phyloP scores from a whole-genome alignment of 2,888 invertebrate species.

The Drosophila imparisetae region DNA sequence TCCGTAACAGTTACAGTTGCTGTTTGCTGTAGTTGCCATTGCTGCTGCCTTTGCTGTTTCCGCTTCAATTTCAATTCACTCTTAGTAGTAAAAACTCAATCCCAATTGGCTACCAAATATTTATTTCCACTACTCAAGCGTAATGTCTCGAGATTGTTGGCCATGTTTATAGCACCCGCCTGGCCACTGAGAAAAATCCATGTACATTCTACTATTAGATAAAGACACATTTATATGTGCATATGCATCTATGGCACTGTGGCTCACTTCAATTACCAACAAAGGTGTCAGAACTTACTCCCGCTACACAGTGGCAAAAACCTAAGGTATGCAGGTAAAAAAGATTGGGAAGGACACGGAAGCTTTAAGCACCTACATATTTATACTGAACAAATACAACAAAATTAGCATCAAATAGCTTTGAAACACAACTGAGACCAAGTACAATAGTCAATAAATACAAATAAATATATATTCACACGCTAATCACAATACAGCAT shows the following conservation, averaged over 20 bases:
- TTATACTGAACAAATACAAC: neutral
- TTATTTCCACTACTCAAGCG: slow-evolving; percentile 77
- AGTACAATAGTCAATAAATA: neutral
- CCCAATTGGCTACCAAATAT: slow-evolving; percentile 78
- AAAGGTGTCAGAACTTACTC: slow-evolving; percentile 37
- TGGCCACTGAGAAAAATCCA: slow-evolving; percentile 43
- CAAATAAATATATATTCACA: neutral
- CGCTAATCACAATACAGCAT: neutral
- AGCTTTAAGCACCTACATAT: neutral
- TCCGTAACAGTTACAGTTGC: slow-evolving; percentile 28
- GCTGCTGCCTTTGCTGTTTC: slow-evolving; percentile 32
- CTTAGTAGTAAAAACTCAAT: slow-evolving; percentile 62
- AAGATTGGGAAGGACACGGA: neutral
- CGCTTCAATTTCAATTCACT: slow-evolving; percentile 75
- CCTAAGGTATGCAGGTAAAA: neutral
- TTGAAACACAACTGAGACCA: neutral
- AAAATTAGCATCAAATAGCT: neutral
- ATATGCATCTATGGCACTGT: slow-evolving; percentile 19
- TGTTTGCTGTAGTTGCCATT: slow-evolving; percentile 22
- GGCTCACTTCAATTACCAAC: slow-evolving; percentile 66
- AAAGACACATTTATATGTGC: slow-evolving; percentile 28
- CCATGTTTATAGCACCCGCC: slow-evolving; percentile 71
- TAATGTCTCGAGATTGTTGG: slow-evolving; percentile 55
- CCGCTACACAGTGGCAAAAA: slow-evolving; percentile 9
- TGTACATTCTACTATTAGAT: slow-evolving; percentile 31